Evolutionary conservation across 2,797 vertebrate species (phyloP).

Genomic region (Falco peregrinus): DNA sequence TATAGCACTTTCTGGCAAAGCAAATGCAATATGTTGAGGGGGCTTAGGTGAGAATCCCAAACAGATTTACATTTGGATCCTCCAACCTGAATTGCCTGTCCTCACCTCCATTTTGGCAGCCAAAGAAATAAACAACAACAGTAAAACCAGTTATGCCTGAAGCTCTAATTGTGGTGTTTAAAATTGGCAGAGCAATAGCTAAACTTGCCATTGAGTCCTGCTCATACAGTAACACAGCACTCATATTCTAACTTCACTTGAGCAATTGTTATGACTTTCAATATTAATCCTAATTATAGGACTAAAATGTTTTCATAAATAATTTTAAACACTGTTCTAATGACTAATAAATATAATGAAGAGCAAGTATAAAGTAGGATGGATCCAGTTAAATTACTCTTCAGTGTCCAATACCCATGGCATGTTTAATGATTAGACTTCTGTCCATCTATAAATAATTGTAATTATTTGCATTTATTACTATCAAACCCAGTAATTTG

Average conservation of each 20-base stretch:
- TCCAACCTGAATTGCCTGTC: background rate
- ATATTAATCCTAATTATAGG: constrained; percentile 34
- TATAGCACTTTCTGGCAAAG: background rate
- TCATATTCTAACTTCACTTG: background rate
- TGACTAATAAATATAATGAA: constrained; percentile 24
- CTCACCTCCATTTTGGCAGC: background rate
- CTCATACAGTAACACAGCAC: background rate
- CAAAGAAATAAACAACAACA: background rate
- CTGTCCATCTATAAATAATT: constrained; percentile 67
- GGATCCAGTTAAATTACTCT: constrained; percentile 22
- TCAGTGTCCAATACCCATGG: constrained; percentile 15
- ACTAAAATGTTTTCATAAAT: constrained; percentile 49
- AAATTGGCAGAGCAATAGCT: background rate
- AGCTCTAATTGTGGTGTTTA: background rate
- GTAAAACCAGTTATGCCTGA: background rate
- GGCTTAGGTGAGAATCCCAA: background rate
- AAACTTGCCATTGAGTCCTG: background rate
- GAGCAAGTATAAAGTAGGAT: background rate
- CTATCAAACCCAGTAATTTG: constrained; percentile 53
- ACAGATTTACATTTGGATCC: background rate
- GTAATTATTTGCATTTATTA: constrained; percentile 69
- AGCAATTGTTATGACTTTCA: background rate
- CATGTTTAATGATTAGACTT: constrained; percentile 48
- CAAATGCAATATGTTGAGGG: background rate
- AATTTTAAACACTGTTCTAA: background rate